Evolutionary conservation across 2,888 invertebrate genomes (phyloP), one percentile per base, ranked within the genome.

Genomic region (Leptopterna dolabrata): DNA sequence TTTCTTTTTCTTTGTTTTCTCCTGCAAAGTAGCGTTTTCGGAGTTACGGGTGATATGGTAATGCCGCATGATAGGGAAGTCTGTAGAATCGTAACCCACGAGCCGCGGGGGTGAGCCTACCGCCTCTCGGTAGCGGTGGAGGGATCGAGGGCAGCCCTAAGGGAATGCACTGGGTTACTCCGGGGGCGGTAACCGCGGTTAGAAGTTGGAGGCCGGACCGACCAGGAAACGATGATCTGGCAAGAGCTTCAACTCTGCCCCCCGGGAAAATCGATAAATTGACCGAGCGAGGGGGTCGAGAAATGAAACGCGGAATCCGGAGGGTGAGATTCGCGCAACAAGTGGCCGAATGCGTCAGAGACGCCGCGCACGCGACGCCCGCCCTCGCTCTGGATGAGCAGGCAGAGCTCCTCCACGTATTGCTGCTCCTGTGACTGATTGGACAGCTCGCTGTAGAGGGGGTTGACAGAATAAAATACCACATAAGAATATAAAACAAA

Each of bases 181-280:
- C 84, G 84, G 84, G 84, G 84, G 84, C 84, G 84, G 84, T 73
- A 73, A 36, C 29, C 73, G 84, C 84, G 84, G 84, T 84, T 84
- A 24, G 27, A 84, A 45, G 71, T 84, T 84, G 84, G 84, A 84
- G 84, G 84, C 84, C 84, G 84, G 84, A 84, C 24, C 43, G 71
- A 71, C 47, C 29, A 84, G 84, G 71, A 84, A 27, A 29, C 6
- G 45, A 73, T 6, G 30, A 84, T n/a, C 9, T 7, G 29, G 13
- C 43, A 27, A 30, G 84, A 84, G 73, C 73, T 82, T 70, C 14
- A 29, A 11, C 7, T n/a, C 80, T 47, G 80, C 80, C 80, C 29
- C 80, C 13, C 29, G 29, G 6, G n/a, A 19, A 81, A 51, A 81
- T 81, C 80, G 29, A 81, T 81, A 81, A 14, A 36, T 2, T 47